Base-by-base conservation (phyloP, 2,797 vertebrate genomes). In the Hypotaenidia okinawae region DNA sequence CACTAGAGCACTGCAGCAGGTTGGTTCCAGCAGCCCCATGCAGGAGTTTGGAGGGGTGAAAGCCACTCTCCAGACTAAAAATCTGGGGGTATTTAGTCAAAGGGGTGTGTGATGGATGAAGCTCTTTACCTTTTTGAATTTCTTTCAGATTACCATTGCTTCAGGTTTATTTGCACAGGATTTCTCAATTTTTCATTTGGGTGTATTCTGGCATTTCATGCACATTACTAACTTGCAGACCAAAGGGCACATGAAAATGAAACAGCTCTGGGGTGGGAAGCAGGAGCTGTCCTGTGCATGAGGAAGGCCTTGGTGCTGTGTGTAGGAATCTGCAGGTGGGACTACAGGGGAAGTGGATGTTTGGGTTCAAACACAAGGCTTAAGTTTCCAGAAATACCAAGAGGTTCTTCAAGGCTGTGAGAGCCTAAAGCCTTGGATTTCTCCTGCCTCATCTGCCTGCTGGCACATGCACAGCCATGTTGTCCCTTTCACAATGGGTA, bases 371-470 rank as follows among this genome's bases (percentile, higher is more conserved):
- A 61, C 52, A 35, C 47, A 37, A 77, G 12, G 69, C 16, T 79
- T 63, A 77, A 22, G n/a, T 88, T 83, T 84, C 69, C 67, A 89
- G 91, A 59, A 82, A 58, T 70, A 27, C 6, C 1, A 25, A 63
- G 81, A 82, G n/a, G 47, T 79, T 87, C 76, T 82, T 88, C 57
- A 63, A 84, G 89, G 83, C 68, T 67, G 15, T 57, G 84, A 95
- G 78, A 93, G 83, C 94, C 91, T 93, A 61, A 87, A 94, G 87
- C 87, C 67, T 83, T 77, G 75, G 28, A 82, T 96, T 96, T 80
- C 67, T 95, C 24, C 66, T 84, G 67, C 74, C 79, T 94, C 39
- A 15, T 49, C 76, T 87, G 57, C 63, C 85, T 66, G 57, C 78
- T 95, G 95, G 78, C 95, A 89, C 95, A 89, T 2, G 4, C 32